These are phyloP conservation scores for Nesoenas mayeri DNA, from an alignment of 2,113 vertebrate genomes.

Conservation along the genomic window DNA sequence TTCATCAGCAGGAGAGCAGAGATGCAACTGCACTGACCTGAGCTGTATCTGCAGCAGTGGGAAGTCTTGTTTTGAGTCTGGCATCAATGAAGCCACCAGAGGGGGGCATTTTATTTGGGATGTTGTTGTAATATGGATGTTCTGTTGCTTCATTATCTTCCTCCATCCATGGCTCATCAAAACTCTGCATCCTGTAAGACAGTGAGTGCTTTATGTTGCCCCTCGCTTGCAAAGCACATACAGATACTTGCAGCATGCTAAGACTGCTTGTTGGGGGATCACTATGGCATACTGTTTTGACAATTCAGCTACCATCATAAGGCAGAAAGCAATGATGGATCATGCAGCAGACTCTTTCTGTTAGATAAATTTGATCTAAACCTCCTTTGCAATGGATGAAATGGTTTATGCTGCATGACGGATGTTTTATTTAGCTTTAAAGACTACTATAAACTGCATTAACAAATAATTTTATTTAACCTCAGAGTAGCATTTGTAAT, in stretches of 20 bases:
- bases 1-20: background rate
- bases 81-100: constrained; percentile 86
- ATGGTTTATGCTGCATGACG: background rate
- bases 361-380: background rate
- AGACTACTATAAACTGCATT: background rate
- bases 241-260: background rate
- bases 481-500: background rate
- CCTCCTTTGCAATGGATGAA: background rate
- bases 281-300: background rate
- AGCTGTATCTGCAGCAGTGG: constrained; percentile 66
- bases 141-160: constrained; percentile 86
- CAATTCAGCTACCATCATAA: background rate
- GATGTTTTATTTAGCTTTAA: background rate
- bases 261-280: background rate
- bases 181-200: constrained; percentile 86
- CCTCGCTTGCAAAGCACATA: background rate
- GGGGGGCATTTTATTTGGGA: constrained; percentile 91
- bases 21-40: constrained; percentile 74
- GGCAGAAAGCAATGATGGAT: background rate
- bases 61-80: constrained; percentile 79
- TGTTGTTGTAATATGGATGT: constrained; percentile 93
- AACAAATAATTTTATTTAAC: background rate
- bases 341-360: background rate
- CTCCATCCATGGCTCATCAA: constrained; percentile 92
- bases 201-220: background rate